Evolutionary conservation across 2,113 vertebrate species (phyloP).

Genomic region (Beaufortia kweichowensis): DNA sequence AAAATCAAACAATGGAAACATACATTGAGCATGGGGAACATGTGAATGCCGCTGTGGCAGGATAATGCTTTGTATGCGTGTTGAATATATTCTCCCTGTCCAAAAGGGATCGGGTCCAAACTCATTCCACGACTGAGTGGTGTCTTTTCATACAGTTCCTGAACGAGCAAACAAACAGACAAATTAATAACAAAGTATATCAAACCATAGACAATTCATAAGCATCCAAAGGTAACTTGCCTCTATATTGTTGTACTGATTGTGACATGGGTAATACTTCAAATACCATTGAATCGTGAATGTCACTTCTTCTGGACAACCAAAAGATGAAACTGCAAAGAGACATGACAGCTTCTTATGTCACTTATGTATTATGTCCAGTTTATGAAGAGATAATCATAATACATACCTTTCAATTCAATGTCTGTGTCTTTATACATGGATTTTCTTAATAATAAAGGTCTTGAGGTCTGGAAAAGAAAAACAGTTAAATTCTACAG

Average conservation of each 20-base stretch:
- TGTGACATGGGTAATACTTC: slow-evolving; percentile 82
- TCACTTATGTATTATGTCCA: not conserved
- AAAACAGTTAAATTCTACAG: not conserved
- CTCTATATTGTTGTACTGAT: slow-evolving; percentile 78
- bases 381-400: not conserved
- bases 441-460: slow-evolving; percentile 79
- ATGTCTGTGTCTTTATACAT: slow-evolving; percentile 84
- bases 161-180: slow-evolving; percentile 36
- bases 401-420: slow-evolving; percentile 75
- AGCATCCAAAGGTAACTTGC: slow-evolving; percentile 69
- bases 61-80: slow-evolving; percentile 66
- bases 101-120: slow-evolving; percentile 70
- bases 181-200: not conserved
- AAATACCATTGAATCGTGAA: slow-evolving; percentile 80
- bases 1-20: too few species aligned
- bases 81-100: slow-evolving; percentile 75
- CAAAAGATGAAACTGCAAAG: slow-evolving; percentile 73
- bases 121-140: slow-evolving; percentile 55
- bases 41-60: slow-evolving; percentile 64
- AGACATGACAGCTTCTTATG: slow-evolving; percentile 11
- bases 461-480: slow-evolving; percentile 74
- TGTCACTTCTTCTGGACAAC: slow-evolving; percentile 71
- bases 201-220: not conserved
- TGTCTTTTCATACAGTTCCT: slow-evolving; percentile 77
- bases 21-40: slow-evolving; percentile 77